These are phyloP conservation scores for Terrapene triunguis DNA, from an alignment of 2,113 vertebrate species.

Conservation along the genomic window DNA sequence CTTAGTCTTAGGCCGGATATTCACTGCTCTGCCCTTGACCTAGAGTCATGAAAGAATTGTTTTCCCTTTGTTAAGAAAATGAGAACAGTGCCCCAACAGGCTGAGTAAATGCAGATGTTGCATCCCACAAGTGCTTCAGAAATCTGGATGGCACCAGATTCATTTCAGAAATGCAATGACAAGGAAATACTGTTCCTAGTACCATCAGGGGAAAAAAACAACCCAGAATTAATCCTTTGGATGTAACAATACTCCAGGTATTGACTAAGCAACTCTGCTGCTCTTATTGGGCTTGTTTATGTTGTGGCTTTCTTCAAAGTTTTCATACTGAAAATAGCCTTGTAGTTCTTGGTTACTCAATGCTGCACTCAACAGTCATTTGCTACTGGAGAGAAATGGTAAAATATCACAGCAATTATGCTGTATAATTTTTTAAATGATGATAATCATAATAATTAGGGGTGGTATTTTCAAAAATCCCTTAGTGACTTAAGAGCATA, in stretches of 20 bases:
- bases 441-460: not conserved
- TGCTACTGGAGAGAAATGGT: not conserved
- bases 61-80: not conserved
- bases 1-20: slow-evolving; percentile 81
- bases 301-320: not conserved
- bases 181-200: slow-evolving; percentile 5
- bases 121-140: not conserved
- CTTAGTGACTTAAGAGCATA: not conserved
- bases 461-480: not conserved
- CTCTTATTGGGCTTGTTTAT: not conserved
- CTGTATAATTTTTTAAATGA: not conserved
- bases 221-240: not conserved
- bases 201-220: not conserved
- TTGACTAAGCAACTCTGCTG: not conserved
- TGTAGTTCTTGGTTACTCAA: not conserved
- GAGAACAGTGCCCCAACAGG: not conserved
- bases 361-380: not conserved
- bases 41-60: slow-evolving; percentile 19
- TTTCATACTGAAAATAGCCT: not conserved
- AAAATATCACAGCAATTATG: fast-evolving
- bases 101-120: not conserved
- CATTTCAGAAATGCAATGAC: not conserved
- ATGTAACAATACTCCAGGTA: not conserved
- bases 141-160: not conserved
- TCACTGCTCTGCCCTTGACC: slow-evolving; percentile 82